Evolutionary conservation across 2,888 invertebrate genomes (phyloP), one percentile per base, ranked within the genome.

Genomic region (Plagodis pulveraria): DNA sequence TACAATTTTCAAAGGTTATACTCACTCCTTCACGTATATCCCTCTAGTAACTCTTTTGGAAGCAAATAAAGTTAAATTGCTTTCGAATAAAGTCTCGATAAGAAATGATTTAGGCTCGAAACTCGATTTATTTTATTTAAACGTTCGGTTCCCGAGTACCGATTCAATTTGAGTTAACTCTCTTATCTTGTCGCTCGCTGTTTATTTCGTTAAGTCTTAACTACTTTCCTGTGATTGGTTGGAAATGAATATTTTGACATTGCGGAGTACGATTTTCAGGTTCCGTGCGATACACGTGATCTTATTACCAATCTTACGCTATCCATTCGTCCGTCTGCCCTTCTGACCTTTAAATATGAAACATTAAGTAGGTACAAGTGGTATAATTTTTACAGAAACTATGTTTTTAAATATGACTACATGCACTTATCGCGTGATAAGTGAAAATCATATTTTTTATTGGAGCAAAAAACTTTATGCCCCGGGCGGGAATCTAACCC

Each of bases 1-100:
- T 40, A 40, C 10, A 2, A 36, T 36, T 36, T 8, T 8, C 40
- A 5, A 10, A 40, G 10, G 22, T 40, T 10, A 40, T 10, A 10
- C 40, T 6, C 10, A 5, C 36, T 8, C 2, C 40, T 12, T 42
- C 12, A n/a, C 46, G 46, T 36, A 58, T 53, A 50, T 59, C 48
- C 51, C 10, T 54, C 50, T 33, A 50, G 54, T 50, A 59, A 62
- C 70, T 70, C 70, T 71, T 68, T 67, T 58, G 58, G 54, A 56
- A 53, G 64, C 58, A 64, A 63, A 67, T 66, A 70, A 70, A 72
- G 66, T 72, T 67, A 68, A 70, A 72, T 72, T 72, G 70, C 63
- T 72, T 67, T 56, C 56, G 51, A 58, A 56, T 67, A 47, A 68
- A 68, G 62, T 60, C 66, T 40, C 60, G 72, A 72, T 72, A 70